A percentile compares a stretch with the other conserved stretches of the same genome.
These are phyloP conservation scores for Lepilemur ruficaudatus DNA, from an alignment of 2,797 vertebrate species.

Conservation along the genomic window DNA sequence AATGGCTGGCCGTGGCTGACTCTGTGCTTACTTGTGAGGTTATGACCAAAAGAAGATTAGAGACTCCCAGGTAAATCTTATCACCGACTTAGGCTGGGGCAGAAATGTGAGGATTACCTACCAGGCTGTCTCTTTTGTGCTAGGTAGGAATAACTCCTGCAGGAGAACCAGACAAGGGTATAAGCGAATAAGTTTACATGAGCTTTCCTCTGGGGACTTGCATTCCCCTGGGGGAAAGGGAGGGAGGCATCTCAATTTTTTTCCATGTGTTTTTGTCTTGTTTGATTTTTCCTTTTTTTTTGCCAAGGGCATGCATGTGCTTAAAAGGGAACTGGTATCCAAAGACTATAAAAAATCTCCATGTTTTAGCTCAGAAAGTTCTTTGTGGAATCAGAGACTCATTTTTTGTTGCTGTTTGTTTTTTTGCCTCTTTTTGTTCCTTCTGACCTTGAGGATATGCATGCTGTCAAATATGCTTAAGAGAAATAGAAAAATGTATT, in stretches of 20 bases:
- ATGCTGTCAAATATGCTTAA: conserved; percentile 6
- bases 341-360: background rate
- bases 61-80: background rate
- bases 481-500: background rate
- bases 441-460: background rate
- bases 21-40: background rate
- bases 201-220: background rate
- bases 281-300: background rate
- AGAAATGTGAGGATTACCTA: background rate
- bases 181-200: background rate
- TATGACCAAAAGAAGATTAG: background rate
- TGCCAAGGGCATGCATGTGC: background rate
- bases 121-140: background rate
- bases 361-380: background rate
- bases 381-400: conserved; percentile 8
- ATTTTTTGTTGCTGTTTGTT: conserved; percentile 1
- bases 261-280: background rate
- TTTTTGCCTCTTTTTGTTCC: background rate
- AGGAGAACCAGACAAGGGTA: background rate
- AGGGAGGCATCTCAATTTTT: background rate
- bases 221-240: background rate
- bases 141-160: background rate
- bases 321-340: background rate
- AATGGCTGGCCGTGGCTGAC: background rate
- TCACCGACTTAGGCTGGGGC: background rate